Conservation (phyloP, 2,113 vertebrate species). For the Pseudois nayaur region DNA sequence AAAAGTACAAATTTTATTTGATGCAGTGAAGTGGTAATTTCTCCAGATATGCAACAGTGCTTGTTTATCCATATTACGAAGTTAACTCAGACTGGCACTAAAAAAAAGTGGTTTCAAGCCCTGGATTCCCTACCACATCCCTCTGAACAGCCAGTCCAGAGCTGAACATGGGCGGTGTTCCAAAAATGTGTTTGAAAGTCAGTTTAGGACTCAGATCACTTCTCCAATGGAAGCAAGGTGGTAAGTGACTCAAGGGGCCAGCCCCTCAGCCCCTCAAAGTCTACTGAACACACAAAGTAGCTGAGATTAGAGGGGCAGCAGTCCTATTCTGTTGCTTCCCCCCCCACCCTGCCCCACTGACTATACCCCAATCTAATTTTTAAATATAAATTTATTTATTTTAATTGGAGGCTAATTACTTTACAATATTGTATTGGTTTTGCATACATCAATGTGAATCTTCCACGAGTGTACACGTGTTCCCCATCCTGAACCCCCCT, state of each 20-base stretch:
- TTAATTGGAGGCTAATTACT: too few relatives aligned
- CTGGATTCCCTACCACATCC: neutral
- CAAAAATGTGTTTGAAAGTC: neutral
- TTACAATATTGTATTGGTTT: too few relatives aligned
- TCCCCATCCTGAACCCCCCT: too few relatives aligned
- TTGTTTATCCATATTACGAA: neutral
- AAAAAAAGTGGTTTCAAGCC: neutral
- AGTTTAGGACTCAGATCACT: neutral
- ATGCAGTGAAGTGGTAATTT: neutral
- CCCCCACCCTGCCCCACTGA: fast-evolving
- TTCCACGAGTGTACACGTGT: fast-evolving
- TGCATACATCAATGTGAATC: too few relatives aligned
- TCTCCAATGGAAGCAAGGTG: neutral
- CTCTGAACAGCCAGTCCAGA: neutral
- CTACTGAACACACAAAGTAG: neutral
- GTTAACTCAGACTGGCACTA: neutral
- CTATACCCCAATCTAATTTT: neutral
- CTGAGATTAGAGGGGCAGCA: neutral
- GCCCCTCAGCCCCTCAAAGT: neutral
- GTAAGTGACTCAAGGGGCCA: neutral
- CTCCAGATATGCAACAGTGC: neutral
- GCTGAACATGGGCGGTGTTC: neutral
- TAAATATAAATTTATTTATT: too few relatives aligned
- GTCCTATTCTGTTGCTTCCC: neutral
- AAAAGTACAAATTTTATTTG: neutral